Evolutionary conservation across 2,888 invertebrate species (phyloP).

Genomic region (Phyllotreta striolata): DNA sequence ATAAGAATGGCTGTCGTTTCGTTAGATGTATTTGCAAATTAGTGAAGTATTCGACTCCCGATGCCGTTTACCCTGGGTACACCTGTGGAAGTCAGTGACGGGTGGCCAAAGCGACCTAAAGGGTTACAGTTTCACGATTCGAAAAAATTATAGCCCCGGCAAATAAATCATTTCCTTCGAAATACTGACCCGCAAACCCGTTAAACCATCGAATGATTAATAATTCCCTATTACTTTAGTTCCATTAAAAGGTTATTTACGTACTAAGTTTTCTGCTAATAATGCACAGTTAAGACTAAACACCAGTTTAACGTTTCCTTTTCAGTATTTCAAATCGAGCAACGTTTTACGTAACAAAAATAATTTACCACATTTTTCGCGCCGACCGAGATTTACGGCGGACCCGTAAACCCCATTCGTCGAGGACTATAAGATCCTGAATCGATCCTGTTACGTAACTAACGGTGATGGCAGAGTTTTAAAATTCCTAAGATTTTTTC

Average conservation of each 20-base stretch:
- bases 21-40: conserved; percentile 25
- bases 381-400: conserved; percentile 1
- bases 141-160: conserved; percentile 20
- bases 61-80: conserved; percentile 29
- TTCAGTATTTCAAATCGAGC: no score
- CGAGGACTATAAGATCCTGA: conserved; percentile 24
- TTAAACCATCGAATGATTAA: conserved; percentile 1
- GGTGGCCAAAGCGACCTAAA: conserved; percentile 43
- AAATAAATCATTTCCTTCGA: conserved; percentile 4
- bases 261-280: no score
- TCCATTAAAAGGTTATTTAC: no score
- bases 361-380: conserved; percentile 6
- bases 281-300: no score
- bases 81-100: conserved; percentile 30
- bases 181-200: conserved; percentile 1
- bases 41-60: conserved; percentile 26
- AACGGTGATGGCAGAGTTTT: conserved; percentile 41
- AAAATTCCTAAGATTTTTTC: conserved; percentile 40
- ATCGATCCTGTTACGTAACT: conserved; percentile 26
- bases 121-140: conserved; percentile 26
- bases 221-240: no score
- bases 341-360: conserved; percentile 5
- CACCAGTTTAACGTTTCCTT: no score
- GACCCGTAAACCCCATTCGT: conserved; percentile 12
- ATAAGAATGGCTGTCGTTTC: conserved; percentile 29